Evolutionary conservation across 2,113 vertebrate species (phyloP), one percentile per base, ranked within the genome.

Genomic region (Cacatua alba): DNA sequence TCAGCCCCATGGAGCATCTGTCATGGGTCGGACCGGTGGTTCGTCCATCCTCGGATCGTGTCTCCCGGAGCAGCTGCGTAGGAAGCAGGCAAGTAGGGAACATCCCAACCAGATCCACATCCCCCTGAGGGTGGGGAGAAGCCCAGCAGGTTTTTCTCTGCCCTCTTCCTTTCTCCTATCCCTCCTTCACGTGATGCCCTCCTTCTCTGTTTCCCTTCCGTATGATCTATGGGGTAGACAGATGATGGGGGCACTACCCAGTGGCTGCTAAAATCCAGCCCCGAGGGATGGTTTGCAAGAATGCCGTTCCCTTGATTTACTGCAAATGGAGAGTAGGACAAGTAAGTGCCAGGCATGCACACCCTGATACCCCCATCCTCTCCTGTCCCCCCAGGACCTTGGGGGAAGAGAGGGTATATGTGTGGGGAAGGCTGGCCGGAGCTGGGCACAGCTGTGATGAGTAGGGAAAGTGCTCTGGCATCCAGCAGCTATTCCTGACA

Each of bases 1-100:
- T 64, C 77, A 95, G 77, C 93, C 81, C 84, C 89, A 96, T 96
- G 93, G 95, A 97, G 89, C 91, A 92, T 49, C 94, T 79, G 69
- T 48, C 96, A 96, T 95, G 96, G 94, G 83, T 94, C 7, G 60
- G 64, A 35, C 86, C 93, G 3, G 91, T 2, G 57, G 86, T 59
- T 64, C 93, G 67, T 9, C n/a, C 62, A 0, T 84, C 95, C 83
- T 94, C 74, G 28, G 93, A 87, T 10, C 86, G 78, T 0, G 86
- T 48, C 44, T 82, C 94, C 93, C 75, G 94, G 93, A 95, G 89
- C 91, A 95, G 89, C 94, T 87, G 52, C 89, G 2, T 89, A 39
- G 88, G 83, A 87, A 93, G 78, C 96, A 96, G 94, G 94, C 95
- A 97, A 97, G 91, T 95, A 5, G 48, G 74, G 77, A 67, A 4